These are phyloP conservation scores for Hippocampus kuda DNA, from an alignment of 2,797 vertebrate genomes.

Conservation along the genomic window DNA sequence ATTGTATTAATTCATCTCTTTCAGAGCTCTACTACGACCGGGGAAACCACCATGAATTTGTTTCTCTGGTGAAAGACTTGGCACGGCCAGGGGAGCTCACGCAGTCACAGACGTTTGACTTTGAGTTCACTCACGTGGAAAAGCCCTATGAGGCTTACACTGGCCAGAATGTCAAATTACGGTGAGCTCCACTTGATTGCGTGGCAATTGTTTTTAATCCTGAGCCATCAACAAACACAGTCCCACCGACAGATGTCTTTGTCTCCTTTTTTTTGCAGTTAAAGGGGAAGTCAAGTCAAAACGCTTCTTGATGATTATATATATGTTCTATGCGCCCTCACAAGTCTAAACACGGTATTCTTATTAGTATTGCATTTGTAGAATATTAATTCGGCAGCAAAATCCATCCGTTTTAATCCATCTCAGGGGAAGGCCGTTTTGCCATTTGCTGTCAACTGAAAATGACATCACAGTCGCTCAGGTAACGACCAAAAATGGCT, in stretches of 20 bases:
- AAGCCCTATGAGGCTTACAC: constrained; percentile 96
- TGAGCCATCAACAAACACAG: background rate
- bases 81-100: constrained; percentile 89
- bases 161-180: constrained; percentile 88
- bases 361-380: too few species aligned
- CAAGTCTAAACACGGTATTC: too few species aligned
- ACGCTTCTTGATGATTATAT: too few species aligned
- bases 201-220: background rate
- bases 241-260: background rate
- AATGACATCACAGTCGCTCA: too few species aligned
- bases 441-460: too few species aligned
- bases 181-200: constrained; percentile 61
- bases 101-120: constrained; percentile 89
- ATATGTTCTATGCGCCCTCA: too few species aligned
- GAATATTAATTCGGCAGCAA: too few species aligned
- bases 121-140: constrained; percentile 95
- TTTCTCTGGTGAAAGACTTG: constrained; percentile 93
- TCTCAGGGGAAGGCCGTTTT: too few species aligned
- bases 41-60: constrained; percentile 95
- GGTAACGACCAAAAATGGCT: too few species aligned
- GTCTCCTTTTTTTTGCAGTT: background rate
- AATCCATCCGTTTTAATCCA: too few species aligned
- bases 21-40: constrained; percentile 93
- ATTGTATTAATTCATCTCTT: constrained; percentile 18
- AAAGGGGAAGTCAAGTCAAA: too few species aligned